Conservation (phyloP, 2,113 vertebrate species). For the Siniperca knerii region DNA sequence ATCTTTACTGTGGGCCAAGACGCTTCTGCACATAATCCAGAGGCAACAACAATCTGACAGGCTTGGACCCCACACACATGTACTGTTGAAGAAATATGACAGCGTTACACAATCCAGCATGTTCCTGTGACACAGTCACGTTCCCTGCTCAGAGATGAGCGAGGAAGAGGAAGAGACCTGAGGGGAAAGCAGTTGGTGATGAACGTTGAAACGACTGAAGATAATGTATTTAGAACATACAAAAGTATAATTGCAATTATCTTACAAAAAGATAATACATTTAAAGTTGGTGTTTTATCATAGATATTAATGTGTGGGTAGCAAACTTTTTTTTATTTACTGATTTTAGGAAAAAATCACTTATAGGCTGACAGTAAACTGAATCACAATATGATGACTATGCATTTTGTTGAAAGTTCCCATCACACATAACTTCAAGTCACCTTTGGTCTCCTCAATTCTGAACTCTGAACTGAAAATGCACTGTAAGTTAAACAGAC, state of each 20-base stretch:
- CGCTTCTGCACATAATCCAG: constrained; percentile 52
- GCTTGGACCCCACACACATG: constrained; percentile 12
- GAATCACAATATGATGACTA: not conserved
- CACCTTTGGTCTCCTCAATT: not conserved
- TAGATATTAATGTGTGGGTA: not conserved
- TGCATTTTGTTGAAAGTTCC: not conserved
- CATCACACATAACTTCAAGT: not conserved
- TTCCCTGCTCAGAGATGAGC: not conserved
- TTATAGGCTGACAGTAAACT: not conserved
- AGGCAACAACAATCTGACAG: constrained; percentile 47
- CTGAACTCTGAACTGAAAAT: not conserved
- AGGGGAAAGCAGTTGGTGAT: not conserved
- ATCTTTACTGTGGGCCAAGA: constrained; percentile 41
- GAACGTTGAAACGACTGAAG: not conserved
- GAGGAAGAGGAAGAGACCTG: not conserved
- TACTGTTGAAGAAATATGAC: constrained; percentile 44
- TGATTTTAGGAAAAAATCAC: not conserved
- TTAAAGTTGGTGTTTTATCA: not conserved
- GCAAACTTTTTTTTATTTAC: not conserved
- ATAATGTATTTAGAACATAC: not conserved
- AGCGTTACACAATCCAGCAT: constrained; percentile 44
- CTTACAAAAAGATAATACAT: not conserved
- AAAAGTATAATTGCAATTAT: not conserved
- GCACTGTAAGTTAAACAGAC: not conserved
- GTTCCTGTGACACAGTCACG: constrained; percentile 24